Evolutionary conservation across 1,140 invertebrate species (phyloP).

Genomic region (Heliconius hewitsoni): DNA sequence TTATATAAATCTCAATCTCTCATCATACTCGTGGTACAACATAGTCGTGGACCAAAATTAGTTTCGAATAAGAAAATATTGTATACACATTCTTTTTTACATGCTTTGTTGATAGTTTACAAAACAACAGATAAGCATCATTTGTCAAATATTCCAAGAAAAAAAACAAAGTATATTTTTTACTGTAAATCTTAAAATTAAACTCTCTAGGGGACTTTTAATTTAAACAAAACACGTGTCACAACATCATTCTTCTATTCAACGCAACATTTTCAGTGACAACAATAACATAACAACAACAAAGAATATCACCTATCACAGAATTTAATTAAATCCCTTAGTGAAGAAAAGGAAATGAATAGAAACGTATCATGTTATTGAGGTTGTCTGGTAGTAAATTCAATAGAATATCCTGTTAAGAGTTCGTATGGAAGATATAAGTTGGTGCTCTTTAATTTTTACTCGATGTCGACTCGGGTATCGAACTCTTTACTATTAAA

Average conservation of each 20-base stretch:
- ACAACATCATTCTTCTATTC: conserved; percentile 9
- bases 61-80: neutral
- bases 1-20: too few relatives aligned
- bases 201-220: neutral
- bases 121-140: neutral
- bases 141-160: neutral
- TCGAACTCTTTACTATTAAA: neutral
- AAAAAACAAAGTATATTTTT: neutral
- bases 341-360: conserved; percentile 18
- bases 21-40: too few relatives aligned
- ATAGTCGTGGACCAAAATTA: too few relatives aligned
- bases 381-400: neutral
- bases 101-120: neutral
- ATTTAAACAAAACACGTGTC: conserved; percentile 2
- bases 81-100: neutral
- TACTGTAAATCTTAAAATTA: neutral
- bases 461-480: neutral
- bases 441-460: neutral
- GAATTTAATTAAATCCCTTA: conserved; percentile 29
- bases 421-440: neutral
- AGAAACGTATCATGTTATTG: neutral
- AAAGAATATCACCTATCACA: neutral
- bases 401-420: neutral
- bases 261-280: neutral
- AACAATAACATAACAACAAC: neutral